Conservation (phyloP, 1,140 invertebrate species). For the Drosophila chauvacae region DNA sequence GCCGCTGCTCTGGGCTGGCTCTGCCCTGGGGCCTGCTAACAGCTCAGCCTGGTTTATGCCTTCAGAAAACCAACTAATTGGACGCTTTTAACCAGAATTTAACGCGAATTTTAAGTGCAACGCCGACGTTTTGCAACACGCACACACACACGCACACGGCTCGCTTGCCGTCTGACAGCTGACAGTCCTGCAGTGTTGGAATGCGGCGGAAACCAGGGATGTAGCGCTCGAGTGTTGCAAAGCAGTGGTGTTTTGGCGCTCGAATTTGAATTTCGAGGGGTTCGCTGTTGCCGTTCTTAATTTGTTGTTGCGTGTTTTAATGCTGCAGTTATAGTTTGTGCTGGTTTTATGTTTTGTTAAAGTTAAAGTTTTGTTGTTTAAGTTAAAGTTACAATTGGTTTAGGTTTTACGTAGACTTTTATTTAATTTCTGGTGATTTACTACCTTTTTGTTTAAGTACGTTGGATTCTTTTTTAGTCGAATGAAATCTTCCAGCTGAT, state of each 20-base stretch:
- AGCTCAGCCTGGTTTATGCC: neutral
- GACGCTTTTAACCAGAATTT: conserved; percentile 15
- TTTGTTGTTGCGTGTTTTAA: neutral
- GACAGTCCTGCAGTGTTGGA: conserved; percentile 66
- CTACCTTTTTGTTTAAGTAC: neutral
- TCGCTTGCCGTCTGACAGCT: conserved; percentile 65
- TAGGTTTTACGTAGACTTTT: neutral
- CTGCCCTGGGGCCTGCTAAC: conserved; percentile 25
- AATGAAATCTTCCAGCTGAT: no score
- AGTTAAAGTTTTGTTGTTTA: neutral
- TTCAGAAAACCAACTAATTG: conserved; percentile 3
- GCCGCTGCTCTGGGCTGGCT: conserved; percentile 8
- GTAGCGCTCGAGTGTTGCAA: conserved; percentile 53
- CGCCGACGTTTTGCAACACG: conserved; percentile 51
- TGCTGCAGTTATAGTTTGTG: neutral
- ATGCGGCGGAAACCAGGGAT: conserved; percentile 45
- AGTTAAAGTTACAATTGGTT: neutral
- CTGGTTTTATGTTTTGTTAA: neutral
- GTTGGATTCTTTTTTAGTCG: conserved; percentile 6
- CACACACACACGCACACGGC: conserved; percentile 41
- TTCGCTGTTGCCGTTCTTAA: neutral
- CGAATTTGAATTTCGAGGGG: conserved; percentile 31
- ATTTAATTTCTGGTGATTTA: neutral
- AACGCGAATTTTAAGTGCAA: conserved; percentile 52
- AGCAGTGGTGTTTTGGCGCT: conserved; percentile 24